A percentile compares a stretch with the other conserved stretches of the same genome.
These are phyloP conservation scores for Synanthedon formicaeformis DNA, from an alignment of 2,888 invertebrate species.

Conservation along the genomic window DNA sequence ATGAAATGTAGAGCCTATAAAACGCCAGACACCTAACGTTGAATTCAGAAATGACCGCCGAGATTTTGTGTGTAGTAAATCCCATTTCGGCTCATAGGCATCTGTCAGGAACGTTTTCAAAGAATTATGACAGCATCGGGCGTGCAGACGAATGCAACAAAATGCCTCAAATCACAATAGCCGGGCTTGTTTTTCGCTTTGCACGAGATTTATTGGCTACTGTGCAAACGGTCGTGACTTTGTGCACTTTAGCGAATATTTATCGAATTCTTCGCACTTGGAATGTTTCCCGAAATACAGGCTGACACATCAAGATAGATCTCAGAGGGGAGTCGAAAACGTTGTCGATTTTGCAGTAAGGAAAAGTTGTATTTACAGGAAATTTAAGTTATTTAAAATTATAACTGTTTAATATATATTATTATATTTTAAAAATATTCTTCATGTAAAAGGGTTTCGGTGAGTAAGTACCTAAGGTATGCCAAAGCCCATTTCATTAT, in stretches of 20 bases:
- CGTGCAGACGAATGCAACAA: conserved; percentile 26
- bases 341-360: too few species aligned
- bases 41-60: conserved; percentile 8
- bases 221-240: conserved; percentile 20
- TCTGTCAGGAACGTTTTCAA: conserved; percentile 48
- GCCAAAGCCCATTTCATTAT: too few species aligned
- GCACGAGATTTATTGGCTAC: conserved; percentile 20
- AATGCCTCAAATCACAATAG: conserved; percentile 36
- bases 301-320: too few species aligned
- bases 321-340: too few species aligned
- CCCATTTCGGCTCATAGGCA: conserved; percentile 30
- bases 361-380: too few species aligned
- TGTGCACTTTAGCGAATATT: conserved; percentile 21
- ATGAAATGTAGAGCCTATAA: background rate
- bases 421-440: too few species aligned
- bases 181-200: conserved; percentile 24
- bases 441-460: too few species aligned
- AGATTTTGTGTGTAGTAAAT: conserved; percentile 41
- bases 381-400: too few species aligned
- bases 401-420: too few species aligned
- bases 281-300: background rate
- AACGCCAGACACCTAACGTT: background rate
- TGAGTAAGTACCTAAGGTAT: too few species aligned
- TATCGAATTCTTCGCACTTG: conserved; percentile 8
- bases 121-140: conserved; percentile 31